These are phyloP conservation scores for Delia radicum DNA, from an alignment of 1,140 invertebrate species.

Conservation along the genomic window DNA sequence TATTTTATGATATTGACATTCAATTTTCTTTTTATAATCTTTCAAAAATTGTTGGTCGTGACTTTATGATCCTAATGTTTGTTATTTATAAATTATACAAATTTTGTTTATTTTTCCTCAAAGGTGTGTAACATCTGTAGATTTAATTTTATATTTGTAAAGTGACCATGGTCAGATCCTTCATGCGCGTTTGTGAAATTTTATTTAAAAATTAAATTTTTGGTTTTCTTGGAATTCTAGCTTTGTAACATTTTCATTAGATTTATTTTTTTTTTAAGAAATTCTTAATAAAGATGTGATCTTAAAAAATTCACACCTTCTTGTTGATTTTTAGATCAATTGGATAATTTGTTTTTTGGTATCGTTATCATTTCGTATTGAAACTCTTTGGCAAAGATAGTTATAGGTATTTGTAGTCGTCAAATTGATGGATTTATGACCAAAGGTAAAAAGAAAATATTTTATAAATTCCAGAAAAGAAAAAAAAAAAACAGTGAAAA, in stretches of 20 bases:
- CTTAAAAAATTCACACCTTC: background rate
- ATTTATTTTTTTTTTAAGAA: background rate
- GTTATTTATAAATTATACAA: background rate
- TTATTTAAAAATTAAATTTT: background rate
- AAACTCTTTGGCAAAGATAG: too few species aligned
- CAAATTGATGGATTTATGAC: too few species aligned
- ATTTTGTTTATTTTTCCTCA: constrained; percentile 10
- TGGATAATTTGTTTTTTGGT: background rate
- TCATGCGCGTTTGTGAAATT: background rate
- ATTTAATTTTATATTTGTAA: background rate
- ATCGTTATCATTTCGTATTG: too few species aligned
- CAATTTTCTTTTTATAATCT: too few species aligned
- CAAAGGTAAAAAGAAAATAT: too few species aligned
- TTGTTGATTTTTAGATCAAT: background rate
- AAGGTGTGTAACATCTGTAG: constrained; percentile 8
- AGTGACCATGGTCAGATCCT: too few species aligned
- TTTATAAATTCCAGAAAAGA: too few species aligned
- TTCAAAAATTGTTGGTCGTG: background rate
- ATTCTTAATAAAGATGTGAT: background rate
- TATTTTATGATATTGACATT: too few species aligned
- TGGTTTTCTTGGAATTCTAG: background rate
- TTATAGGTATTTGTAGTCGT: too few species aligned
- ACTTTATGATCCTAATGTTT: background rate
- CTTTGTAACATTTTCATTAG: too few species aligned
- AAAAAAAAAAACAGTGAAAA: too few species aligned